A percentile compares a stretch with the other conserved stretches of the same genome.
Conservation (phyloP, 1,140 invertebrate genomes). For the Globodera rostochiensis region DNA sequence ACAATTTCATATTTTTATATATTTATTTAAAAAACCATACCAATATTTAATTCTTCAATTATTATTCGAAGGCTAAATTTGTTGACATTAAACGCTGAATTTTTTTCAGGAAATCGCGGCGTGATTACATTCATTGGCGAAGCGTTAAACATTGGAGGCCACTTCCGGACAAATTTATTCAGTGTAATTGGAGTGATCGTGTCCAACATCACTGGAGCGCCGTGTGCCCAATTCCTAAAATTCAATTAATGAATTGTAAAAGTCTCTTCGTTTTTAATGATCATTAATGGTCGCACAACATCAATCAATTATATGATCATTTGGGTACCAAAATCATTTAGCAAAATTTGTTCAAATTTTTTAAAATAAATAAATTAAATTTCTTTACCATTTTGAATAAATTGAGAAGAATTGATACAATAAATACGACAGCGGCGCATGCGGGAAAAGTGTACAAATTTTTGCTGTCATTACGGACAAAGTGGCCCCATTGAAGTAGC, state of each 20-base stretch:
- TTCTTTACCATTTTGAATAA: conserved; percentile 17
- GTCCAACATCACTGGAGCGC: neutral
- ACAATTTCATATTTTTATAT: neutral
- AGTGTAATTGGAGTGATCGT: neutral
- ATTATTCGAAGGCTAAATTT: neutral
- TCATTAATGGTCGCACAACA: too few relatives aligned
- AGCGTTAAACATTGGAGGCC: neutral
- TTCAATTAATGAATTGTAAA: too few relatives aligned
- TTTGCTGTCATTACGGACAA: neutral
- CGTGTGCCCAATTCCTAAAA: neutral
- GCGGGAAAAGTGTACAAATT: neutral
- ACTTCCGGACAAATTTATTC: neutral
- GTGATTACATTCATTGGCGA: neutral
- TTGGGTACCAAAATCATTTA: neutral
- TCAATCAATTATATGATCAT: too few relatives aligned
- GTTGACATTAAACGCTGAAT: neutral
- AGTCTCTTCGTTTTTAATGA: too few relatives aligned
- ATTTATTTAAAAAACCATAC: neutral
- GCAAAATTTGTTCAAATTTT: neutral
- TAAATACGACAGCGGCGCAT: neutral
- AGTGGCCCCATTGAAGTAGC: conserved; percentile 19
- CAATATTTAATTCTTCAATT: neutral
- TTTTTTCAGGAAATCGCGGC: neutral
- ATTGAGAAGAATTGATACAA: conserved; percentile 11
- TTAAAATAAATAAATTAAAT: neutral